Percentiles rank a stretch among this genome's conserved stretches.
phyloP scores from a whole-genome alignment of 2,113 vertebrate species.

The Holacanthus passer region DNA sequence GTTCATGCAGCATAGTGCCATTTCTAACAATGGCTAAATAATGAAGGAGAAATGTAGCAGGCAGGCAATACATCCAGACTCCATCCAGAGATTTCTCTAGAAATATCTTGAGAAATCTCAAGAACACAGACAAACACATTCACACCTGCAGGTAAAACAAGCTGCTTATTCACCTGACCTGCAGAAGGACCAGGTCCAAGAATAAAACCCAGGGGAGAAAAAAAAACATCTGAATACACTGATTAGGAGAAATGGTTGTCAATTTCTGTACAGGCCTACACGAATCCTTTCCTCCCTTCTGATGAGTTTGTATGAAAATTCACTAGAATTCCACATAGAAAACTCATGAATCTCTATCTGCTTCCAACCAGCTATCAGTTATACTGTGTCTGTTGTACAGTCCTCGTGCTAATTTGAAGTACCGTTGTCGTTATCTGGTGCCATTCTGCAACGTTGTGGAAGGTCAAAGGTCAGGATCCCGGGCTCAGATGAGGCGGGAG shows the following conservation, averaged over 20 bases:
- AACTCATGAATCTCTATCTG: slow-evolving; percentile 28
- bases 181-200: slow-evolving; percentile 24
- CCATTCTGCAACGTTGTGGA: not conserved
- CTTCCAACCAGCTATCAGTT: slow-evolving; percentile 6
- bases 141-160: slow-evolving; percentile 11
- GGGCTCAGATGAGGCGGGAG: slow-evolving; percentile 91
- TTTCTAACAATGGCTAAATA: slow-evolving; percentile 33
- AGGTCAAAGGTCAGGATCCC: slow-evolving; percentile 2
- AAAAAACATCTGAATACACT: slow-evolving; percentile 42
- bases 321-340: not conserved
- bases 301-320: slow-evolving; percentile 32
- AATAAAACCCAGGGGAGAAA: slow-evolving; percentile 5
- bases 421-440: slow-evolving; percentile 5
- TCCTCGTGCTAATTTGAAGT: slow-evolving; percentile 17
- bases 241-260: slow-evolving; percentile 15
- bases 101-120: too few species aligned
- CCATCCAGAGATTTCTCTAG: too few species aligned
- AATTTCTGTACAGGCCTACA: slow-evolving; percentile 35
- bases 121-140: slow-evolving; percentile 15
- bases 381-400: not conserved
- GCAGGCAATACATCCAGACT: not conserved
- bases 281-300: slow-evolving; percentile 7
- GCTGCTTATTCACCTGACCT: slow-evolving; percentile 35
- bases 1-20: slow-evolving; percentile 59
- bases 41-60: slow-evolving; percentile 41